A percentile compares a stretch with the other conserved stretches of the same genome.
Conservation (phyloP, 2,888 invertebrate genomes). For the Zygogramma bicolorata region DNA sequence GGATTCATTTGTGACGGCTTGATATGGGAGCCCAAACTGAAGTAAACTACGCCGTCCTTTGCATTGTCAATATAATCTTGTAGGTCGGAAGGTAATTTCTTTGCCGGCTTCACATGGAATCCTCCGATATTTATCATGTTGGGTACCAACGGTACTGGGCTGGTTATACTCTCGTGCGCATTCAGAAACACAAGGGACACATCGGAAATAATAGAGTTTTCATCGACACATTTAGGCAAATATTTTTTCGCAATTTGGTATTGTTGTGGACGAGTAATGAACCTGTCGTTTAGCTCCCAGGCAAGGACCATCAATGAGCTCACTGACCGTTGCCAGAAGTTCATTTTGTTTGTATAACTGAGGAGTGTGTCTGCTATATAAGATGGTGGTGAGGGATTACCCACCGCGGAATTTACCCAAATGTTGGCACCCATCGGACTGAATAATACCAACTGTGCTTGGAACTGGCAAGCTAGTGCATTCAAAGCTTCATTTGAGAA, state of each 20-base stretch:
- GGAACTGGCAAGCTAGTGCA: conserved; percentile 60
- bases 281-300: conserved; percentile 40
- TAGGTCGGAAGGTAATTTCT: conserved; percentile 64
- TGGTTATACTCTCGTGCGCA: conserved; percentile 69
- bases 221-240: conserved; percentile 54
- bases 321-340: conserved; percentile 69
- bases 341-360: conserved; percentile 65
- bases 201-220: conserved; percentile 51
- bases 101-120: conserved; percentile 63
- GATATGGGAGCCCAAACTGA: conserved; percentile 74
- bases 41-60: conserved; percentile 70
- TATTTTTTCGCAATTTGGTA: conserved; percentile 51
- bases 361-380: conserved; percentile 68
- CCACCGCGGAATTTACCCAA: conserved; percentile 67
- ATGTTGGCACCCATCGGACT: conserved; percentile 66
- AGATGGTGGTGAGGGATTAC: conserved; percentile 67
- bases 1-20: conserved; percentile 69
- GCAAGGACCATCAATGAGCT: conserved; percentile 64
- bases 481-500: conserved; percentile 67
- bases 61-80: conserved; percentile 70
- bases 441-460: conserved; percentile 60
- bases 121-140: conserved; percentile 73
- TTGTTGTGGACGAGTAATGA: conserved; percentile 48
- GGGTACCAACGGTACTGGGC: conserved; percentile 69
- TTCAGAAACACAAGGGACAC: conserved; percentile 56